A percentile compares a stretch with the other conserved stretches of the same genome.
phyloP scores from a whole-genome alignment of 2,113 vertebrate genomes.

The Anseranas semipalmata region DNA sequence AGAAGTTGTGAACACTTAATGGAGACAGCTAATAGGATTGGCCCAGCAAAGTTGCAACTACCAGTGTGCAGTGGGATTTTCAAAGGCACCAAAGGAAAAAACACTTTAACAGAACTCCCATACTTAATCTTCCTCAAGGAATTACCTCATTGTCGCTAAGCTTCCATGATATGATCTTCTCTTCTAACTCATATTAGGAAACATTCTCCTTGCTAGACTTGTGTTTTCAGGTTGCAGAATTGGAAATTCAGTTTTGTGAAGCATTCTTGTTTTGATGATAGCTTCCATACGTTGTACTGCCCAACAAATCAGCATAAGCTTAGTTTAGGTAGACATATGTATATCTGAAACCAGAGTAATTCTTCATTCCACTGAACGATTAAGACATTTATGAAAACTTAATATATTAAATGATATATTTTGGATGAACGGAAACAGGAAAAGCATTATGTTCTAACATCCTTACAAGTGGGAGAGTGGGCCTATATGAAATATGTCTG shows the following conservation, averaged over 20 bases:
- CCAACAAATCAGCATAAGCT: not conserved
- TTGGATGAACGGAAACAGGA: not conserved
- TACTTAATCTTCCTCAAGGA: conserved; percentile 19
- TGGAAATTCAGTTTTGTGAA: conserved; percentile 1
- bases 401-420: not conserved
- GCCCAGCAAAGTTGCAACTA: not conserved
- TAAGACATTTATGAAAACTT: not conserved
- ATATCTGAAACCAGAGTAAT: not conserved
- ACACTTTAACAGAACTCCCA: conserved; percentile 3
- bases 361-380: not conserved
- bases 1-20: not conserved
- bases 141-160: conserved; percentile 2
- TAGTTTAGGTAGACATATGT: not conserved
- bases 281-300: fast-evolving
- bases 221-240: not conserved
- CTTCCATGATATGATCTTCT: not conserved
- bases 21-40: conserved; percentile 27
- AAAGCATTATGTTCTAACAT: not conserved
- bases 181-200: not conserved
- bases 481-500: not conserved
- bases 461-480: not conserved
- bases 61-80: conserved; percentile 24
- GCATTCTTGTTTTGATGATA: not conserved
- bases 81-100: conserved; percentile 30
- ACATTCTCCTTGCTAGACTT: not conserved